These are phyloP conservation scores for Oryzaephilus surinamensis DNA, from an alignment of 1,140 invertebrate genomes.

Conservation along the genomic window DNA sequence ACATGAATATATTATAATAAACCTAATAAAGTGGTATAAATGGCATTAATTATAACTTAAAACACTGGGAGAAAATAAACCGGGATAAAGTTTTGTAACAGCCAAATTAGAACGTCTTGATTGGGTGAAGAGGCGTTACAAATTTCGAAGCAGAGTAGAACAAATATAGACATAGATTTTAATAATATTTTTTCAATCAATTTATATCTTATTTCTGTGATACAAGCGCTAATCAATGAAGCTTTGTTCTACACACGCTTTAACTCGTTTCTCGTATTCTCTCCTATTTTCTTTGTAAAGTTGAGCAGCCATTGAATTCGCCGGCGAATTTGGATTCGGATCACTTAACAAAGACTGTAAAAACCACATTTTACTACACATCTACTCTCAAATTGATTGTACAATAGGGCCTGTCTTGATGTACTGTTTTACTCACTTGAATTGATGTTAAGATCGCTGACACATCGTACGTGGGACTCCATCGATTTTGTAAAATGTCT, in stretches of 20 bases:
- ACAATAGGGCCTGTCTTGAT: not conserved
- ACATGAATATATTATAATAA: too few relatives aligned
- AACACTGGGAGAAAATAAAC: too few relatives aligned
- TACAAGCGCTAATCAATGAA: conserved; percentile 72
- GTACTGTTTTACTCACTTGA: conserved; percentile 59
- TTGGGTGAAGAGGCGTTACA: too few relatives aligned
- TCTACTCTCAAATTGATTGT: not conserved
- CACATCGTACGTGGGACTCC: conserved; percentile 99
- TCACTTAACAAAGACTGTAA: conserved; percentile 86
- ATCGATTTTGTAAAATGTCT: conserved; percentile 98
- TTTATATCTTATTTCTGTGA: too few relatives aligned
- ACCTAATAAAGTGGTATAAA: too few relatives aligned
- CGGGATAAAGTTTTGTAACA: too few relatives aligned
- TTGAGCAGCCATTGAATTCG: conserved; percentile 92
- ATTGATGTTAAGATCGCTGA: conserved; percentile 95
- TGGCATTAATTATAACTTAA: too few relatives aligned
- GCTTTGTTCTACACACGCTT: conserved; percentile 92
- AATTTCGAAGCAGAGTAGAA: conserved; percentile 18
- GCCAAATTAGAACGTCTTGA: too few relatives aligned
- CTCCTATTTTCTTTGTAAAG: conserved; percentile 90
- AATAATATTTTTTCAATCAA: conserved; percentile 7
- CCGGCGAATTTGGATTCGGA: conserved; percentile 93
- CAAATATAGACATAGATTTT: conserved; percentile 9
- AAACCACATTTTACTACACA: too few relatives aligned
- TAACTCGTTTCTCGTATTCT: conserved; percentile 94